Evolutionary conservation across 2,888 invertebrate genomes (phyloP).

Genomic region (Latrodectus elegans): DNA sequence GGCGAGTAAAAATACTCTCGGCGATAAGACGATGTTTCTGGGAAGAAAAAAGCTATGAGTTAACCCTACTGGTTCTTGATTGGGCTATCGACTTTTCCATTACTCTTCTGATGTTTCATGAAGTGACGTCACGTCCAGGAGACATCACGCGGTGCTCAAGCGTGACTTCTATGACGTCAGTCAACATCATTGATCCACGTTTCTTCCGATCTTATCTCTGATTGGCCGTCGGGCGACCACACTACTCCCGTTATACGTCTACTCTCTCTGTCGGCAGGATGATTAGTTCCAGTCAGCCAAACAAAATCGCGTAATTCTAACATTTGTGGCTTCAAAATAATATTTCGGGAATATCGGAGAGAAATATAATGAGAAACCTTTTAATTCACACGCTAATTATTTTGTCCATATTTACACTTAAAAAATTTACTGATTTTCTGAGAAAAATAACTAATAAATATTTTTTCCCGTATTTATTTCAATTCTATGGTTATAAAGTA

Average conservation of each 20-base stretch:
- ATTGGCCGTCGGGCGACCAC: conserved; percentile 16
- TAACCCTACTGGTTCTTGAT: conserved; percentile 22
- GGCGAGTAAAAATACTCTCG: too few species aligned
- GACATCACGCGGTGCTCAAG: conserved; percentile 61
- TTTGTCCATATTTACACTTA: too few species aligned
- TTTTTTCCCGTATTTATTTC: too few species aligned
- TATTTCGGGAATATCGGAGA: too few species aligned
- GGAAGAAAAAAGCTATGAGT: neutral
- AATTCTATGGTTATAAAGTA: too few species aligned
- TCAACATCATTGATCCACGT: conserved; percentile 52
- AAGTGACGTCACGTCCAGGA: conserved; percentile 58
- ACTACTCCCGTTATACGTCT: conserved; percentile 24
- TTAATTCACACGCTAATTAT: too few species aligned
- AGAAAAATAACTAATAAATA: too few species aligned
- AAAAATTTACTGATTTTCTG: too few species aligned
- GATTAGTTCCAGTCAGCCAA: neutral
- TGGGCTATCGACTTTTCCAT: conserved; percentile 61
- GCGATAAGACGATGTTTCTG: neutral
- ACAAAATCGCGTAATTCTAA: neutral
- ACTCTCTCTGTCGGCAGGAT: conserved; percentile 11
- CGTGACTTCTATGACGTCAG: conserved; percentile 62
- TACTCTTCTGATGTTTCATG: conserved; percentile 29
- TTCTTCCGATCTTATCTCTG: conserved; percentile 14
- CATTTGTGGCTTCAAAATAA: too few species aligned
- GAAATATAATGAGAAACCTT: too few species aligned